Evolutionary conservation across 2,113 vertebrate genomes (phyloP).

Genomic region (Sminthopsis crassicaudata): DNA sequence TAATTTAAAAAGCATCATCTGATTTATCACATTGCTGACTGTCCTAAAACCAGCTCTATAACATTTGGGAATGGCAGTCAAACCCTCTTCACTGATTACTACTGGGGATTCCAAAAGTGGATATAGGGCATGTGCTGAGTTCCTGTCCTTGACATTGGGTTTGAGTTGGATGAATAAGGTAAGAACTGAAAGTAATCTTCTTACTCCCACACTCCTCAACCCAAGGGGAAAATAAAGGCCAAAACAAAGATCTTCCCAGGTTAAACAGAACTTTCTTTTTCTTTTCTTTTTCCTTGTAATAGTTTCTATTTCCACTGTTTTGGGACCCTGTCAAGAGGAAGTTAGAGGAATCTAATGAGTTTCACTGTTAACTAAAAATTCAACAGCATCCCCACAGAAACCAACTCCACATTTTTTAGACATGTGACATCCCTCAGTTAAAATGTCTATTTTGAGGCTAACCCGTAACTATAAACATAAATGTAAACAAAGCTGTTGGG

Average conservation of each 20-base stretch:
- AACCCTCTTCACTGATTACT: constrained; percentile 5
- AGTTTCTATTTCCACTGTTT: constrained; percentile 64
- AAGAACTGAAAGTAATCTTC: constrained; percentile 42
- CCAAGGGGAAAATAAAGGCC: neutral
- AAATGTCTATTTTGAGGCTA: constrained; percentile 73
- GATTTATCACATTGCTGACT: neutral
- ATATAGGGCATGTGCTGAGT: neutral
- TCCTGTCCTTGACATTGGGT: constrained; percentile 56
- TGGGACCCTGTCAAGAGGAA: constrained; percentile 72
- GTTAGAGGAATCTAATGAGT: constrained; percentile 73
- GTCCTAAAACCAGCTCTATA: neutral
- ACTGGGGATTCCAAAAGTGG: neutral
- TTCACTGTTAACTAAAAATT: constrained; percentile 74
- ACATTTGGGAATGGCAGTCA: neutral
- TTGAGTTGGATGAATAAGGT: constrained; percentile 7
- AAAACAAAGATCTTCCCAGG: neutral
- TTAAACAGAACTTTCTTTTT: neutral
- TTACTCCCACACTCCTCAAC: neutral
- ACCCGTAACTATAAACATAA: constrained; percentile 76
- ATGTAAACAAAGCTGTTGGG: constrained; percentile 48
- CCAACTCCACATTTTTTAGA: constrained; percentile 71
- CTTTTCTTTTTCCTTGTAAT: constrained; percentile 60
- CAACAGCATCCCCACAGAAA: constrained; percentile 73
- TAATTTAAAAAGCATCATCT: neutral
- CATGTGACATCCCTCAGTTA: constrained; percentile 70